Evolutionary conservation across 2,888 invertebrate genomes (phyloP).

Genomic region (Cepaea hortensis): DNA sequence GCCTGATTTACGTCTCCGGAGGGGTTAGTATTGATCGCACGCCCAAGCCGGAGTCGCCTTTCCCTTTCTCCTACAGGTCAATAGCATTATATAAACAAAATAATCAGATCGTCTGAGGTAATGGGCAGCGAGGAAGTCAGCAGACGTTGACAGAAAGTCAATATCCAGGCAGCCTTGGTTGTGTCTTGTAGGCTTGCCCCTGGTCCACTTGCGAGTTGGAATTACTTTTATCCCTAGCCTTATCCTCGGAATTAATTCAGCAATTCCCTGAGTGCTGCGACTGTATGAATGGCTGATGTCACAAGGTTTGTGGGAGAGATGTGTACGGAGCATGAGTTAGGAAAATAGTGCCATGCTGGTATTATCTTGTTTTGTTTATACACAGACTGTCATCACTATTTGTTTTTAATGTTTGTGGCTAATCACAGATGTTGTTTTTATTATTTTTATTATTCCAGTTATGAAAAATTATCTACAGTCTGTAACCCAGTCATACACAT

Average conservation of each 20-base stretch:
- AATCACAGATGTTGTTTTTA: too few relatives aligned
- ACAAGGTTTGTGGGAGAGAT: too few relatives aligned
- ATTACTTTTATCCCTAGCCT: constrained; percentile 20
- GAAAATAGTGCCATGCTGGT: too few relatives aligned
- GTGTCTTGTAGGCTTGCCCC: background rate
- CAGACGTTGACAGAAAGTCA: constrained; percentile 37
- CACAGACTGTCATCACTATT: too few relatives aligned
- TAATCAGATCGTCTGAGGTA: constrained; percentile 32
- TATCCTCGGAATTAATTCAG: constrained; percentile 5
- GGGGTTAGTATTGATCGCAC: constrained; percentile 3
- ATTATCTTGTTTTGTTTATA: too few relatives aligned
- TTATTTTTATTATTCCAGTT: too few relatives aligned
- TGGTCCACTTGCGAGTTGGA: background rate
- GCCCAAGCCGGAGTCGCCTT: background rate
- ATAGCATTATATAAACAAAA: constrained; percentile 33
- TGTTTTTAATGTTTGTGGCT: too few relatives aligned
- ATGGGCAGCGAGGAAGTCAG: constrained; percentile 19
- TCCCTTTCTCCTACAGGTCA: constrained; percentile 4
- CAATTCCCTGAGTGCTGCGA: background rate
- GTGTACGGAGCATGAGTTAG: too few relatives aligned
- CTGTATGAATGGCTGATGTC: too few relatives aligned
- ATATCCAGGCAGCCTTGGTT: constrained; percentile 13
- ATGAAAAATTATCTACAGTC: too few relatives aligned
- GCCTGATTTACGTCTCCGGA: background rate
- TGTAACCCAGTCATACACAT: too few relatives aligned